A percentile compares a stretch with the other conserved stretches of the same genome.
Evolutionary conservation across 2,888 invertebrate species (phyloP).

Genomic region (Scelioninae gen. 1): DNA sequence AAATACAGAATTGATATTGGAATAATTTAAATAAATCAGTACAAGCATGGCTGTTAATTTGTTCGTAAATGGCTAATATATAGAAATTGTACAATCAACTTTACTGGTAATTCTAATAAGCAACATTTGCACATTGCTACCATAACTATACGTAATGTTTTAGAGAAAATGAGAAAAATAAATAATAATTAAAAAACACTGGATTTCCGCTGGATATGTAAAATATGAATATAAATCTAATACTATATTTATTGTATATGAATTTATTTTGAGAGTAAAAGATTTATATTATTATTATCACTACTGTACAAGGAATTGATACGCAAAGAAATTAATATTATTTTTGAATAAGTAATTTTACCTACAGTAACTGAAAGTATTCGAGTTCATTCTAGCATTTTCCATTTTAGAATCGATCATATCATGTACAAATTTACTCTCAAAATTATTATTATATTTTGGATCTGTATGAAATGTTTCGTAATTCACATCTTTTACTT

Average conservation of each 20-base stretch:
- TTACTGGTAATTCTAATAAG: conserved; percentile 64
- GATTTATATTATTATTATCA: conserved; percentile 65
- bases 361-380: conserved; percentile 58
- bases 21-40: conserved; percentile 34
- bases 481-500: conserved; percentile 10
- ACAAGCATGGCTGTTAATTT: conserved; percentile 55
- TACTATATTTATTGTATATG: conserved; percentile 65
- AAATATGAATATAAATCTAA: conserved; percentile 67
- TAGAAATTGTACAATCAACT: conserved; percentile 71
- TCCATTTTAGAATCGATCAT: conserved; percentile 44
- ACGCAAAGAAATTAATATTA: conserved; percentile 50
- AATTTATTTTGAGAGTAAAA: conserved; percentile 70
- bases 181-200: conserved; percentile 40
- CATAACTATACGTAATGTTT: conserved; percentile 60
- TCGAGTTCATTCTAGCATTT: conserved; percentile 41
- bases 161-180: conserved; percentile 43
- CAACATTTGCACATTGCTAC: conserved; percentile 68
- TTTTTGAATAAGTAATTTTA: conserved; percentile 64
- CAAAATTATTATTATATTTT: conserved; percentile 49
- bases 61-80: conserved; percentile 63
- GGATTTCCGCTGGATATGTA: conserved; percentile 63
- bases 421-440: conserved; percentile 60
- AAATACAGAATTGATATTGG: conserved; percentile 16
- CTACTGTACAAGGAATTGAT: conserved; percentile 67
- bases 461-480: conserved; percentile 33